Base-by-base conservation (phyloP, 2,888 invertebrate species). In the Alentia gelatinosa region DNA sequence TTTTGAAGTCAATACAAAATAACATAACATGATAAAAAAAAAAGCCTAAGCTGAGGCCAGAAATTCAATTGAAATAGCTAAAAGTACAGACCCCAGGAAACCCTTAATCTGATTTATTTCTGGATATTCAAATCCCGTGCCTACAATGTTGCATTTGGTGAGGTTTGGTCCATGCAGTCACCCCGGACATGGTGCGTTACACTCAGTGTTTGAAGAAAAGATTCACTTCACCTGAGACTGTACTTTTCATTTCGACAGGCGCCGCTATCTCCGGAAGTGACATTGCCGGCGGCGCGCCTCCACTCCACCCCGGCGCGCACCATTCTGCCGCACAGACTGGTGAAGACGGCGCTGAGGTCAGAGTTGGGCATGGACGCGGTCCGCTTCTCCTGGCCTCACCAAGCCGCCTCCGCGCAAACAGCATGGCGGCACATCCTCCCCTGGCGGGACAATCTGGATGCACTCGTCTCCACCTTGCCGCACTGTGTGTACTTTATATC, bases 401-500 rank as follows among this genome's bases (percentile, higher is more conserved):
- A 50, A 19, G 4, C 12, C 9, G 47, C 4, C 1, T 47, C 86
- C 19, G 33, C 26, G 4, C 7, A 30, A 12, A 33, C n/a, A 33
- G 47, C 50, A 9, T 86, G 86, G 86, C 7, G 26, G 33, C n/a
- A 86, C 30, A 86, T 86, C 1, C 47, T 47, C 26, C 42, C 19
- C n/a, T n/a, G 19, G 23, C 7, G 86, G 19, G 47, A 86, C 23
- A 30, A 47, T n/a, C 33, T 86, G 47, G 86, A 86, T 19, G 15
- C 19, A 26, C 7, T 47, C 3, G 30, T 86, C 42, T 23, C 47
- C 12, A 23, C 26, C 12, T 12, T 86, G 30, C 86, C 86, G 19
- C n/a, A 50, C 35, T 33, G 42, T 30, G 5, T 86, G 5, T 86
- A 50, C 86, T 86, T 86, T 50, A 47, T 86, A 30, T 86, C 86